phyloP scores from a whole-genome alignment of 2,888 invertebrate species.

The Aspidiotus destructor region DNA sequence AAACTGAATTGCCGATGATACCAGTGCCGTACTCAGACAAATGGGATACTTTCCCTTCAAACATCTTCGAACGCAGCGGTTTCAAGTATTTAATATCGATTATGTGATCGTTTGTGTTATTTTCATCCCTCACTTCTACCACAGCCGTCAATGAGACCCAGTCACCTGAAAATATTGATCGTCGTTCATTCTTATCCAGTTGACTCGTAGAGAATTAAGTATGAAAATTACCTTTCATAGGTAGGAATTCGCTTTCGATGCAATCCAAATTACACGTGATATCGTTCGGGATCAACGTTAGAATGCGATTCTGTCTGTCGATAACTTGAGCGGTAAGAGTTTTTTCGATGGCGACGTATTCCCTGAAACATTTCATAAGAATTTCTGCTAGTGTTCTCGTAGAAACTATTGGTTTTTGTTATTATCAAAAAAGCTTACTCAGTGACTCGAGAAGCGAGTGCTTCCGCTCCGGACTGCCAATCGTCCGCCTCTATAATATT shows the following conservation, averaged over 20 bases:
- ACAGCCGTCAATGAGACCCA: conserved; percentile 2
- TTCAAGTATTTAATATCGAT: conserved; percentile 23
- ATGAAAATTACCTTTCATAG: conserved; percentile 8
- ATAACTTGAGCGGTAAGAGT: background rate
- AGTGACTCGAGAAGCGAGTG: background rate
- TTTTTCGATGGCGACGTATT: conserved; percentile 1
- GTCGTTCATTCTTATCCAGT: background rate
- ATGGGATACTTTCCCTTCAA: conserved; percentile 46
- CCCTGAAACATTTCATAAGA: background rate
- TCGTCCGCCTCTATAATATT: conserved; percentile 6
- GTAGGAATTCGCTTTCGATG: conserved; percentile 11
- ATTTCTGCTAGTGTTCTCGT: background rate
- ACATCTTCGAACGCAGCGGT: conserved; percentile 46
- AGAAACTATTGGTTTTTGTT: background rate
- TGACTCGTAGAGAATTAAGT: background rate
- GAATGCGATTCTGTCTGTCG: conserved; percentile 1
- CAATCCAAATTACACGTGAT: conserved; percentile 11
- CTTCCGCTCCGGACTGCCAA: background rate
- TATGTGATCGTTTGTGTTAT: conserved; percentile 3
- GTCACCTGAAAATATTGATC: conserved; percentile 12
- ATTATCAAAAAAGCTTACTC: background rate
- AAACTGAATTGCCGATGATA: conserved; percentile 53
- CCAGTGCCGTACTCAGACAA: conserved; percentile 17
- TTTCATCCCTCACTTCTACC: conserved; percentile 1
- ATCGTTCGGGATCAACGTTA: conserved; percentile 1